Conservation (phyloP, 2,113 vertebrate species). For the Bambusicola thoracicus region DNA sequence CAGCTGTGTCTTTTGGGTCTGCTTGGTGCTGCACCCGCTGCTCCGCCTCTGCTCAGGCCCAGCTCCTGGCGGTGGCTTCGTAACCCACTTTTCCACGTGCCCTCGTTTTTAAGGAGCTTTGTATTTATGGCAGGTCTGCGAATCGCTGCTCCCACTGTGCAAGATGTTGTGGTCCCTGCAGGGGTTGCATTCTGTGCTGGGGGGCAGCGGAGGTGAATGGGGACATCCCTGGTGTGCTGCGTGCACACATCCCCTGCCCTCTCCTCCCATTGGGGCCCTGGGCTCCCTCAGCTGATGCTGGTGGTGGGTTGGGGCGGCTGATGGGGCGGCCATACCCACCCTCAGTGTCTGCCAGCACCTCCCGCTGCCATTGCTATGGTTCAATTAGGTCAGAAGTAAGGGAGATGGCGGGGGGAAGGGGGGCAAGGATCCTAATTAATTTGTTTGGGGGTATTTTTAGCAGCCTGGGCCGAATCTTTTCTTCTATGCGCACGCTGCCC, state of each 20-base stretch:
- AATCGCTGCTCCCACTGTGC: rapidly evolving
- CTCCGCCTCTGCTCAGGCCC: not conserved
- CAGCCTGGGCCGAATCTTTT: not conserved
- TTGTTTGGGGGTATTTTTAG: constrained; percentile 63
- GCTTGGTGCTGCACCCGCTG: rapidly evolving
- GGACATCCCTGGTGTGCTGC: rapidly evolving
- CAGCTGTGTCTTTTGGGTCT: not conserved
- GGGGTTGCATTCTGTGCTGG: not conserved
- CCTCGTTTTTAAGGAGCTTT: not conserved
- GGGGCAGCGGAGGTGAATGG: rapidly evolving
- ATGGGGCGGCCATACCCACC: not conserved
- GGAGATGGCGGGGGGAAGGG: not conserved
- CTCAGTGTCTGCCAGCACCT: not conserved
- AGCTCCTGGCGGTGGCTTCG: not conserved
- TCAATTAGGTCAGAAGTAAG: constrained; percentile 42
- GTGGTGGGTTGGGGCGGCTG: not conserved
- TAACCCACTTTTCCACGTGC: not conserved
- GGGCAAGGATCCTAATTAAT: constrained; percentile 52
- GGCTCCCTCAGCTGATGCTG: not conserved
- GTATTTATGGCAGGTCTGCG: rapidly evolving
- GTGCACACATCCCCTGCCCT: not conserved
- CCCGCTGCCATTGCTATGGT: not conserved
- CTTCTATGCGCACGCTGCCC: not conserved
- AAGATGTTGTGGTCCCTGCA: rapidly evolving
- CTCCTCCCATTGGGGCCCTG: not conserved